Conservation (phyloP, 2,888 invertebrate genomes). For the Ochlodes sylvanus region DNA sequence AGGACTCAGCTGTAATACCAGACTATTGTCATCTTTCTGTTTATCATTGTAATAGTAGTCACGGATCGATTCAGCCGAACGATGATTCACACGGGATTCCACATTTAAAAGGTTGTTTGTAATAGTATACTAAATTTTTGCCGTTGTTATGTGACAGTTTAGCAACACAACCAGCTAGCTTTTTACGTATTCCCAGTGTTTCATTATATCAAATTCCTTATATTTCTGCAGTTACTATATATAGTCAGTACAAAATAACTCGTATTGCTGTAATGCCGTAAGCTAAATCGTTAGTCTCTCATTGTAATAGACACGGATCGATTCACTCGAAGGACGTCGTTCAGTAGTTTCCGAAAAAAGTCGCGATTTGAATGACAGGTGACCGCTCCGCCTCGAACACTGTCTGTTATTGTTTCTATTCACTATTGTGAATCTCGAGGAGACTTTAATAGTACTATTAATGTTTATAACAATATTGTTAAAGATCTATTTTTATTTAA, state of each 20-base stretch:
- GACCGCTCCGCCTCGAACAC: constrained; percentile 4
- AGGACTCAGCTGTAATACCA: constrained; percentile 35
- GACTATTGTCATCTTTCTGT: constrained; percentile 42
- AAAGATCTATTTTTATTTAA: no score
- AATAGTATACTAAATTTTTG: neutral
- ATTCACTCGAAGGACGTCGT: constrained; percentile 47
- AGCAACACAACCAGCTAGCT: neutral
- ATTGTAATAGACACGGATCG: constrained; percentile 47
- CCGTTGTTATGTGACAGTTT: neutral
- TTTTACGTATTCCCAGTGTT: neutral
- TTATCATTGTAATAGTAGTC: constrained; percentile 44
- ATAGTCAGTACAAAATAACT: no score
- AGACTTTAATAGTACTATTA: neutral
- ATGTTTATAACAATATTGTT: neutral
- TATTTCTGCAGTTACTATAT: no score
- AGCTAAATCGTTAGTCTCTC: constrained; percentile 36
- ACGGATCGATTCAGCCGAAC: constrained; percentile 48
- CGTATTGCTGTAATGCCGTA: neutral
- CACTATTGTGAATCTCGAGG: constrained; percentile 7
- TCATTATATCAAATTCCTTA: no score
- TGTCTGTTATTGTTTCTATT: constrained; percentile 19
- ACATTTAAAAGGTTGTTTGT: constrained; percentile 12
- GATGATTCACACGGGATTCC: constrained; percentile 36
- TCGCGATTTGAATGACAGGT: constrained; percentile 35
- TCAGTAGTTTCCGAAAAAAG: constrained; percentile 40